Base-by-base conservation (phyloP, 2,113 vertebrate species). In the Mustelus asterias region DNA sequence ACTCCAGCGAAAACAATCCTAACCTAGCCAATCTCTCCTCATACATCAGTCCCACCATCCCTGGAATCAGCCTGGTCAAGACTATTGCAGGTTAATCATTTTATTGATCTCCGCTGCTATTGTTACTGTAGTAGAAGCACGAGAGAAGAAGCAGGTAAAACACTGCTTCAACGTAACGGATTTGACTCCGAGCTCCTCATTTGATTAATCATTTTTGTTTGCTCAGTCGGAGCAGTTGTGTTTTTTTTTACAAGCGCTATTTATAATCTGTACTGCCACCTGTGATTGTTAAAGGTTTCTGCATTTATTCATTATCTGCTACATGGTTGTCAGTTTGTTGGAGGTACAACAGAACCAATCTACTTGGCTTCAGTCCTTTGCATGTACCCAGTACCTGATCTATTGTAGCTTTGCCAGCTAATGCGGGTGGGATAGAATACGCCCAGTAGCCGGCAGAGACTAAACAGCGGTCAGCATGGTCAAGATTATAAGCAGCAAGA, bases 171-270 rank as follows among this genome's bases (percentile, higher is more conserved):
- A 7, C 24, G 16, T 63, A 48, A 95, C 29, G 2, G 41, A 24
- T 70, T 72, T 72, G 22, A 44, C 69, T 94, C n/a, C 7, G 24
- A 26, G 41, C 9, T 69, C 65, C 4, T 54, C 26, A 16, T 48
- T 70, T 69, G 63, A 72, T 72, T 11, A 95, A 44, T 69, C 67
- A 26, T 44, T 95, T 72, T 95, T 48, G 93, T 72, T 72, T 95
- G 67, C 41, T 95, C 63, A 29, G 13, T 95, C 37, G 16, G 67
- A 72, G 11, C 67, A 29, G 93, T 33, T 95, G 93, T 44, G 48
- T 72, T 70, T 37, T 48, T 67, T 94, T 94, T 70, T n/a, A 44
- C 67, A 94, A 94, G 67, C 44, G 65, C 67, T 95, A 95, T 95
- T 95, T 95, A 72, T 95, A 95, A 95, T 48, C 67, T 95, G 60